phyloP scores from a whole-genome alignment of 2,797 vertebrate genomes.

The Lepus oiostolus region DNA sequence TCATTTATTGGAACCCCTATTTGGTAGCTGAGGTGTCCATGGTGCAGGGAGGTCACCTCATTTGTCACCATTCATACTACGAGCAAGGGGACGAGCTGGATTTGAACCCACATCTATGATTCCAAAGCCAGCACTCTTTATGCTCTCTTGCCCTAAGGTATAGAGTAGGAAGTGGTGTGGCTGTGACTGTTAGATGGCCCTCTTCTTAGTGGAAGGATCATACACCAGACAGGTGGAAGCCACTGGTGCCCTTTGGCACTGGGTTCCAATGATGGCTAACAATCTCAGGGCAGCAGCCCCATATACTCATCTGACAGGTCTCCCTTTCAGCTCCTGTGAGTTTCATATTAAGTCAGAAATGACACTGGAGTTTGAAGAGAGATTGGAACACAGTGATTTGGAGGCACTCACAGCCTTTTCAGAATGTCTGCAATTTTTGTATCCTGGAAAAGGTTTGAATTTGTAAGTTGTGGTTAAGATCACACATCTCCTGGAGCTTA shows the following conservation, averaged over 20 bases:
- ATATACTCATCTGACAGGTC: background rate
- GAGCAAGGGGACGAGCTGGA: background rate
- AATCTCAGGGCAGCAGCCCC: background rate
- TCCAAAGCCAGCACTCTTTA: background rate
- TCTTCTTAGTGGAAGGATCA: background rate
- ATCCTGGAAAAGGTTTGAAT: background rate
- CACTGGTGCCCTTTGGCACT: background rate
- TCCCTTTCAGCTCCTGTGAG: background rate
- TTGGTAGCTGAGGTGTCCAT: background rate
- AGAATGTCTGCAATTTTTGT: background rate
- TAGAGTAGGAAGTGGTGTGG: too few relatives aligned
- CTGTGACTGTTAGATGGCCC: too few relatives aligned
- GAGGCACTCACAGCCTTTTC: background rate
- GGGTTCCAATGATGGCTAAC: background rate
- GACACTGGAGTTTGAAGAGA: background rate
- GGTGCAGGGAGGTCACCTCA: background rate
- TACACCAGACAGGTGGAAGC: background rate
- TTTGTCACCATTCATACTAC: background rate
- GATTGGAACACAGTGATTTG: background rate
- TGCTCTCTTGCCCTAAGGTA: rapidly evolving
- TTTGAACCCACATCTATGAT: background rate
- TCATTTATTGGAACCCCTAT: background rate
- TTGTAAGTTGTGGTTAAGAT: background rate
- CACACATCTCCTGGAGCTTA: background rate
- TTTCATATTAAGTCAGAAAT: background rate